Evolutionary conservation across 2,797 vertebrate genomes (phyloP).

Genomic region (Microctenopoma lineatum): DNA sequence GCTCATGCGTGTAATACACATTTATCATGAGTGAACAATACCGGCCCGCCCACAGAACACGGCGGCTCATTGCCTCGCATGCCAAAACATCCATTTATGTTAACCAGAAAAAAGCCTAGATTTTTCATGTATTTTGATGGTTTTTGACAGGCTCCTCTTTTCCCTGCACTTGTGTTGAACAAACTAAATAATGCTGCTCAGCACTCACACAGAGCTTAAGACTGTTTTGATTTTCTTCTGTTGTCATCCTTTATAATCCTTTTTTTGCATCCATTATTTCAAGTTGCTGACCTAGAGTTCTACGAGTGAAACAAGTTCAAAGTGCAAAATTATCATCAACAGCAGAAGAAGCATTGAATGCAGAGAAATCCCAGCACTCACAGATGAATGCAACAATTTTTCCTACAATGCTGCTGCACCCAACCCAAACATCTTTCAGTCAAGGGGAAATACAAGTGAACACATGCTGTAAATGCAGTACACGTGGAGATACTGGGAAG

Average conservation of each 20-base stretch:
- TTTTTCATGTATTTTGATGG: background rate
- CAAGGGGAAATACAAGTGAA: no score
- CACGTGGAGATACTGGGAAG: no score
- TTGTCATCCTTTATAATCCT: background rate
- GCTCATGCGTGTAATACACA: slow-evolving; percentile 65
- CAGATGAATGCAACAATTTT: no score
- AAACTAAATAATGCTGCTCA: slow-evolving; percentile 6
- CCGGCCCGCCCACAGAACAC: slow-evolving; percentile 52
- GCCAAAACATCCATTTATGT: slow-evolving; percentile 65
- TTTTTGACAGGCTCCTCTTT: slow-evolving; percentile 10
- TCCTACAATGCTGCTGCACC: no score
- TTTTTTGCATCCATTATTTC: background rate
- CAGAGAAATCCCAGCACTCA: no score
- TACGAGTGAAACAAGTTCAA: no score
- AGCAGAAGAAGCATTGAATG: no score
- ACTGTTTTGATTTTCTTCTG: background rate
- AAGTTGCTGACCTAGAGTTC: no score
- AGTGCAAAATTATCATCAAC: no score
- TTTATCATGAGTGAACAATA: slow-evolving; percentile 75
- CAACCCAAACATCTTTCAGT: no score
- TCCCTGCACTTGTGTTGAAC: background rate
- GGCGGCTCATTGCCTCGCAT: slow-evolving; percentile 29
- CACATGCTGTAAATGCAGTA: no score
- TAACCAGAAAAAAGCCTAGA: slow-evolving; percentile 15
- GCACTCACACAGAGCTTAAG: background rate